Conservation (phyloP, 2,797 vertebrate genomes). For the Siniperca scherzeri region DNA sequence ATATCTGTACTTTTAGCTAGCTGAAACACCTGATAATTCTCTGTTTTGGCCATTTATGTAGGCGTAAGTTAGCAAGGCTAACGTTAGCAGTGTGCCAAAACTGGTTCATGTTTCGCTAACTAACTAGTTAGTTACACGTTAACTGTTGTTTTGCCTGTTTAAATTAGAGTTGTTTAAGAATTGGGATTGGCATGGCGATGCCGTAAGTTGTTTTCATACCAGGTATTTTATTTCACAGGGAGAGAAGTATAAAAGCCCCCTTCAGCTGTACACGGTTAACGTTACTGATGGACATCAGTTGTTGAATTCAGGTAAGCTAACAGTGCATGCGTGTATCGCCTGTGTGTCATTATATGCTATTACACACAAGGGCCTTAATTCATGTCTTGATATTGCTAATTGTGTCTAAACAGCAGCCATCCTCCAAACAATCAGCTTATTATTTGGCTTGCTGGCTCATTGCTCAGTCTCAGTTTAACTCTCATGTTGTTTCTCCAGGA, state of each 20-base stretch:
- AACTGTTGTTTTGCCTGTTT: neutral
- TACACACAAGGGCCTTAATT: neutral
- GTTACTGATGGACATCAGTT: conserved; percentile 37
- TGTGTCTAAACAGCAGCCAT: neutral
- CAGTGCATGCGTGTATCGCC: neutral
- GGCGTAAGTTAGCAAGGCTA: conserved; percentile 51
- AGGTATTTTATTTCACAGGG: conserved; percentile 23
- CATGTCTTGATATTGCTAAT: too few relatives aligned
- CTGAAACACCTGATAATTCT: rapidly evolving
- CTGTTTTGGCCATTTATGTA: neutral
- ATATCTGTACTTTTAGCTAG: rapidly evolving
- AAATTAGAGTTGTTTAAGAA: rapidly evolving
- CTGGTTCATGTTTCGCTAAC: conserved; percentile 20
- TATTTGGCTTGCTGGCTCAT: neutral
- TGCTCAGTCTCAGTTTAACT: neutral
- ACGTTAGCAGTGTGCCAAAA: conserved; percentile 44
- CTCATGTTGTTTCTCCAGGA: conserved; percentile 80
- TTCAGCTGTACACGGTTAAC: conserved; percentile 10
- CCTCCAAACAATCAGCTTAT: neutral
- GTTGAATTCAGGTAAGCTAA: conserved; percentile 72
- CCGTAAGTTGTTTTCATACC: neutral
- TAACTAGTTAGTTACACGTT: neutral
- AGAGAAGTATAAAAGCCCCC: neutral
- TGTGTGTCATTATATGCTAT: neutral
- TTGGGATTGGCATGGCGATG: rapidly evolving